Percentiles rank a stretch among this genome's conserved stretches.
Conservation (phyloP, 2,888 invertebrate species). For the Seira sanloemensis region DNA sequence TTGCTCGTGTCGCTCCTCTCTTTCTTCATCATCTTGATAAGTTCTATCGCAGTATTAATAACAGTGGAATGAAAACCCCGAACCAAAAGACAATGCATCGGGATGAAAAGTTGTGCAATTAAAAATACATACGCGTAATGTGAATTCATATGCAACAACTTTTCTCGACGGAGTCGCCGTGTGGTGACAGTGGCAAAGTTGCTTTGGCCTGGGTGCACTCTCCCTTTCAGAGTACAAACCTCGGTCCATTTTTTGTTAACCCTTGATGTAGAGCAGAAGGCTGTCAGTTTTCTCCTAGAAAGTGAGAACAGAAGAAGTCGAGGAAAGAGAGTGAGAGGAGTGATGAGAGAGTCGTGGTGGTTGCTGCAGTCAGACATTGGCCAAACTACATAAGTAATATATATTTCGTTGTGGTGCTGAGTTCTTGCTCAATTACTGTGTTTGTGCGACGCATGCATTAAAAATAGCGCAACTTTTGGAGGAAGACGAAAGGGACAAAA, state of each 20-base stretch:
- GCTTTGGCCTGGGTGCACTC: neutral
- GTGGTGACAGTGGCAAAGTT: neutral
- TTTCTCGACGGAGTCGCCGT: neutral
- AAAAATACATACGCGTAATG: slow-evolving; percentile 45
- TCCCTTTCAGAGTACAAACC: slow-evolving; percentile 8
- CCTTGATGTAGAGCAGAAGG: neutral
- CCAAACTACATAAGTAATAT: no score
- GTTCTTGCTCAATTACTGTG: slow-evolving; percentile 9
- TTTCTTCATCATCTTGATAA: slow-evolving; percentile 24
- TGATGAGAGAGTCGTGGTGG: neutral
- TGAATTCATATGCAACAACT: slow-evolving; percentile 53
- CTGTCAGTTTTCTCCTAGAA: neutral
- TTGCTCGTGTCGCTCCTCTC: neutral
- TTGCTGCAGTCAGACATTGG: no score
- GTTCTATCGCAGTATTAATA: neutral
- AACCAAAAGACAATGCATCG: neutral
- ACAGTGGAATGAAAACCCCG: neutral
- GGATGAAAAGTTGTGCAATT: slow-evolving; percentile 43
- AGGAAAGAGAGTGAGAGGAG: neutral
- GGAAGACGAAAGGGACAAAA: neutral
- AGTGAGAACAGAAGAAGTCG: neutral
- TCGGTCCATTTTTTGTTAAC: slow-evolving; percentile 42
- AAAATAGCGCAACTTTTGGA: neutral
- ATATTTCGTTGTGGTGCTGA: slow-evolving; percentile 27
- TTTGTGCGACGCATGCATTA: slow-evolving; percentile 15